Conservation (phyloP, 2,888 invertebrate species). For the Hedychridium roseum region DNA sequence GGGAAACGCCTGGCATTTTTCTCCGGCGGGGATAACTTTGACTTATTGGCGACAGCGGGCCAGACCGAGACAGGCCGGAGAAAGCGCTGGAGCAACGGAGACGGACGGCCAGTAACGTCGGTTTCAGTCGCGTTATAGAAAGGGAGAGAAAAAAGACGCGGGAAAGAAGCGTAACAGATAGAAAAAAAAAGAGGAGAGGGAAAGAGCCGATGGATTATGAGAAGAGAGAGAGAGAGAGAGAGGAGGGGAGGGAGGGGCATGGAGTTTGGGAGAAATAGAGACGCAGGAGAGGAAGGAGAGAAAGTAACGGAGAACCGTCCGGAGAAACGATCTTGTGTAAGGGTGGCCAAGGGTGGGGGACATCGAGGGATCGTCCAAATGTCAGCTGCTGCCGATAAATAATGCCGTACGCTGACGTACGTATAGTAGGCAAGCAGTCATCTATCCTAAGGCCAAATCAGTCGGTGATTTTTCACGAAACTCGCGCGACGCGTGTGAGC, state of each 20-base stretch:
- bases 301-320: slow-evolving; percentile 21
- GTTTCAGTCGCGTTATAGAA: slow-evolving; percentile 1
- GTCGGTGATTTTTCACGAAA: slow-evolving; percentile 55
- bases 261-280: slow-evolving; percentile 7
- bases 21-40: slow-evolving; percentile 63
- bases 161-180: slow-evolving; percentile 17
- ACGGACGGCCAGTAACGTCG: slow-evolving; percentile 3
- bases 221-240: slow-evolving; percentile 8
- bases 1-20: slow-evolving; percentile 64
- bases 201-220: neutral
- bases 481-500: slow-evolving; percentile 23
- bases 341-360: slow-evolving; percentile 25
- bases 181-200: slow-evolving; percentile 13
- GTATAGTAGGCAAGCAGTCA: slow-evolving; percentile 49
- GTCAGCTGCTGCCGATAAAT: slow-evolving; percentile 61
- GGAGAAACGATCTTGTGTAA: slow-evolving; percentile 21
- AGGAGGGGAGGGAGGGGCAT: slow-evolving; percentile 14
- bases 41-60: slow-evolving; percentile 61
- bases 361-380: slow-evolving; percentile 44
- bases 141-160: slow-evolving; percentile 21
- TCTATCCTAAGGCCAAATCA: slow-evolving; percentile 53
- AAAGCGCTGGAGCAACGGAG: slow-evolving; percentile 6
- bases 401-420: slow-evolving; percentile 56
- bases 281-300: neutral
- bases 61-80: slow-evolving; percentile 11